These are phyloP conservation scores for Etheostoma spectabile DNA, from an alignment of 2,113 vertebrate genomes.

Conservation along the genomic window DNA sequence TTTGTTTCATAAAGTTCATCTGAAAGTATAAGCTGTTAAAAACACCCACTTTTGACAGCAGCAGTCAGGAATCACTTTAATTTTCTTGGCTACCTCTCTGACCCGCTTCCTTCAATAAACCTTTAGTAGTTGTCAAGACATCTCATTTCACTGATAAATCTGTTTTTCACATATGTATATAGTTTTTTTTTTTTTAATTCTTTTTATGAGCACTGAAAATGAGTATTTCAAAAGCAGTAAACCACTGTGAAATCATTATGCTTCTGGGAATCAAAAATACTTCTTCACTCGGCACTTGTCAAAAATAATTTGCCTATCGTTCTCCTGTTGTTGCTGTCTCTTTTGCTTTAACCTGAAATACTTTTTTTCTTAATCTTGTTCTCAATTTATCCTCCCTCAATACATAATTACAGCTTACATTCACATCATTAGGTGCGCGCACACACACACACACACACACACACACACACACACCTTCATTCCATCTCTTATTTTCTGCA, in stretches of 20 bases:
- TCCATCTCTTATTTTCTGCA: constrained; percentile 5
- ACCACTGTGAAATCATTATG: neutral
- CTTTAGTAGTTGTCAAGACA: constrained; percentile 4
- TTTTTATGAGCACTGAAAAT: neutral
- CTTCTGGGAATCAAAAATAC: constrained; percentile 10
- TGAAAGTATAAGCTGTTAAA: constrained; percentile 10
- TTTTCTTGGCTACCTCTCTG: constrained; percentile 8
- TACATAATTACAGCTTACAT: constrained; percentile 20
- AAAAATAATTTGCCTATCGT: constrained; percentile 14
- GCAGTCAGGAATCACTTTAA: constrained; percentile 41
- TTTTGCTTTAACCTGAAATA: constrained; percentile 17
- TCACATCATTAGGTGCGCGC: constrained; percentile 15
- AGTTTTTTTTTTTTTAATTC: neutral
- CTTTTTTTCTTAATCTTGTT: neutral
- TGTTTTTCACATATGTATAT: too few species aligned
- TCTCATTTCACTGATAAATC: neutral
- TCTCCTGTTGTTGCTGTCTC: constrained; percentile 8
- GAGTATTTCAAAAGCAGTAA: constrained; percentile 1
- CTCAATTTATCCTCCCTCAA: neutral
- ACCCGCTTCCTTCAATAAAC: neutral
- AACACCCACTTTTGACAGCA: constrained; percentile 42
- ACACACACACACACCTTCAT: neutral
- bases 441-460: too few species aligned
- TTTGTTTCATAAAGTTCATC: constrained; percentile 14
- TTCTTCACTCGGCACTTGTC: constrained; percentile 6